Percentiles rank a stretch among this genome's conserved stretches.
phyloP scores from a whole-genome alignment of 2,113 vertebrate genomes.

The Phylloscopus trochiloides region DNA sequence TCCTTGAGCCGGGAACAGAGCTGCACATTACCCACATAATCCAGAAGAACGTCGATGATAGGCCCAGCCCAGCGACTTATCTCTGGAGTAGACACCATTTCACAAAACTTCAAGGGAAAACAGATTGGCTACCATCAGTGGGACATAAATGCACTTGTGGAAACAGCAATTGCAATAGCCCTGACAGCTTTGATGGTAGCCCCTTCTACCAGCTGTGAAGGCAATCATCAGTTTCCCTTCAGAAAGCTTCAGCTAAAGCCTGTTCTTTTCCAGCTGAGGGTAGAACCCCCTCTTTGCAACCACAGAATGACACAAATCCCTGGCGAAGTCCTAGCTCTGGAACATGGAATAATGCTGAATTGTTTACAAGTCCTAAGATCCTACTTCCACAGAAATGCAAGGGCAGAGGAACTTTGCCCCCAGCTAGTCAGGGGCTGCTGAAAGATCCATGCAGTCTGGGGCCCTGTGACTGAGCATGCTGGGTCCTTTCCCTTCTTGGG shows the following conservation, averaged over 20 bases:
- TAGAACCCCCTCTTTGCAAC: not conserved
- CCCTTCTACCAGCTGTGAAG: not conserved
- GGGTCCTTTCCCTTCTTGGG: not conserved
- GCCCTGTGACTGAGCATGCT: not conserved
- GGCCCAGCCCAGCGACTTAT: slow-evolving; percentile 86
- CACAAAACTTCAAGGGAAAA: slow-evolving; percentile 85
- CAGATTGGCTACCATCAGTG: not conserved
- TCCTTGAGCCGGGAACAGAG: slow-evolving; percentile 86
- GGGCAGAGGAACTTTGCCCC: not conserved
- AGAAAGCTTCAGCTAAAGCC: not conserved
- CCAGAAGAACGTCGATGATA: slow-evolving; percentile 88
- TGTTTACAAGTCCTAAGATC: not conserved
- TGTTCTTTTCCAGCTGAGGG: not conserved
- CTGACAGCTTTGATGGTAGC: not conserved
- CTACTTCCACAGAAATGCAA: not conserved
- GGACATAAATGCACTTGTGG: not conserved
- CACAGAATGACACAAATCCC: not conserved
- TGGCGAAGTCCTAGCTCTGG: not conserved
- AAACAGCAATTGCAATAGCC: not conserved
- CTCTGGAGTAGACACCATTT: slow-evolving; percentile 85
- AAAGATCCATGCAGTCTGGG: not conserved
- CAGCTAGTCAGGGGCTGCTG: not conserved
- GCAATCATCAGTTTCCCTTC: not conserved
- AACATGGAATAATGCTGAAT: not conserved
- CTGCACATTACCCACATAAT: slow-evolving; percentile 88